Percentiles rank a stretch among this genome's conserved stretches.
These are phyloP conservation scores for Ypsolopha sequella DNA, from an alignment of 2,888 invertebrate genomes.

Conservation along the genomic window DNA sequence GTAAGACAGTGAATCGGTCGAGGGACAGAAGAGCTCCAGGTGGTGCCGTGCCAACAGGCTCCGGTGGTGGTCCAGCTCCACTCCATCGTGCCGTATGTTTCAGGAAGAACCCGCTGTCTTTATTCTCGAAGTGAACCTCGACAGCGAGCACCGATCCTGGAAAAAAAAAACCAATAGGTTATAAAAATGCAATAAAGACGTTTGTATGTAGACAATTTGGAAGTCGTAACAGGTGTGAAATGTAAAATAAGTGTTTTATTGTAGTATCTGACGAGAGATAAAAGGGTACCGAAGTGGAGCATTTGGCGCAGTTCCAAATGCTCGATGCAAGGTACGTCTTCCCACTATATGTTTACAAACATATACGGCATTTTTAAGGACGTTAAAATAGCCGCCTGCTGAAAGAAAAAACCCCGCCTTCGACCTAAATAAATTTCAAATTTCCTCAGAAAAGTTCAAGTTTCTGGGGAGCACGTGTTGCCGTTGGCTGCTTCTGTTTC, in stretches of 20 bases:
- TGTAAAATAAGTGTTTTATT: constrained; percentile 47
- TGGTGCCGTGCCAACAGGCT: constrained; percentile 56
- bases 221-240: constrained; percentile 37
- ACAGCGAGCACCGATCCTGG: constrained; percentile 79
- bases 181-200: constrained; percentile 24
- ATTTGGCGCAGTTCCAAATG: constrained; percentile 47
- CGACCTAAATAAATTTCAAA: neutral
- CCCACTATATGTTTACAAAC: constrained; percentile 46
- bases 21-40: constrained; percentile 82
- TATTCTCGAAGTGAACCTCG: constrained; percentile 92
- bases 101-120: constrained; percentile 91
- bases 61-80: constrained; percentile 60
- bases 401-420: neutral
- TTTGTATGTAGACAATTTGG: constrained; percentile 9
- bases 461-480: neutral
- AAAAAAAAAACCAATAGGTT: constrained; percentile 35
- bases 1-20: constrained; percentile 92
- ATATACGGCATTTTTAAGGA: constrained; percentile 22
- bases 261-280: constrained; percentile 40
- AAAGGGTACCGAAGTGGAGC: constrained; percentile 42
- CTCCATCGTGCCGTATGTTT: constrained; percentile 85
- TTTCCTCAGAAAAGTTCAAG: neutral
- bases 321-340: constrained; percentile 27
- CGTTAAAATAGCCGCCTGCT: too few species aligned
- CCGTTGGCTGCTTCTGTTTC: constrained; percentile 1